These are phyloP conservation scores for Pseudomyrmex cubaensis DNA, from an alignment of 1,140 invertebrate species.

Conservation along the genomic window DNA sequence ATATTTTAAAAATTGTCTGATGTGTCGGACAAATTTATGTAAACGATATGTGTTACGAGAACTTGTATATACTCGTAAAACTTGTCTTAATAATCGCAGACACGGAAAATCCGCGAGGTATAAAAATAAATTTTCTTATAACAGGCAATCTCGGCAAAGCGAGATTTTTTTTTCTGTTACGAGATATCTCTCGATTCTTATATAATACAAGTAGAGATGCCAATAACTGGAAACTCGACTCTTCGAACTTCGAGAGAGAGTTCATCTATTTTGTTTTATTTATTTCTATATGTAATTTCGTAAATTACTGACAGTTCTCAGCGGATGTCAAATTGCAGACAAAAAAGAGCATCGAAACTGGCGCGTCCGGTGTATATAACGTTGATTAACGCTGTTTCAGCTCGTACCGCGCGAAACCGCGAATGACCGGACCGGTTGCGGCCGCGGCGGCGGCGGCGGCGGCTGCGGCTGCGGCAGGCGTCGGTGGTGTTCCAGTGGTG, in stretches of 20 bases:
- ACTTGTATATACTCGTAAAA: conserved; percentile 4
- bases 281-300: not conserved
- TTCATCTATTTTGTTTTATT: not conserved
- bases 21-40: not conserved
- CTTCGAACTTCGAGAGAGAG: not conserved
- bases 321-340: not conserved
- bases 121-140: conserved; percentile 35
- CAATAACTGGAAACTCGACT: not conserved
- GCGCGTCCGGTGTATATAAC: conserved; percentile 24
- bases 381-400: conserved; percentile 73
- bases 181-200: conserved; percentile 18
- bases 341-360: conserved; percentile 5
- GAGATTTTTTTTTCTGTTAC: conserved; percentile 24
- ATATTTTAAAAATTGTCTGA: not conserved
- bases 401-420: conserved; percentile 87
- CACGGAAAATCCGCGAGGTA: not conserved
- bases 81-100: not conserved
- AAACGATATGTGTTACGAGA: conserved; percentile 8
- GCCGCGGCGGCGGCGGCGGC: conserved; percentile 69
- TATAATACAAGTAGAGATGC: not conserved
- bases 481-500: conserved; percentile 82
- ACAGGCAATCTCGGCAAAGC: conserved; percentile 3
- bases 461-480: conserved; percentile 75
- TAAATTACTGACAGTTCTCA: not conserved
- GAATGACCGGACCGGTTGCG: conserved; percentile 78